These are phyloP conservation scores for Apotomis betuletana DNA, from an alignment of 2,888 invertebrate genomes.

Conservation along the genomic window DNA sequence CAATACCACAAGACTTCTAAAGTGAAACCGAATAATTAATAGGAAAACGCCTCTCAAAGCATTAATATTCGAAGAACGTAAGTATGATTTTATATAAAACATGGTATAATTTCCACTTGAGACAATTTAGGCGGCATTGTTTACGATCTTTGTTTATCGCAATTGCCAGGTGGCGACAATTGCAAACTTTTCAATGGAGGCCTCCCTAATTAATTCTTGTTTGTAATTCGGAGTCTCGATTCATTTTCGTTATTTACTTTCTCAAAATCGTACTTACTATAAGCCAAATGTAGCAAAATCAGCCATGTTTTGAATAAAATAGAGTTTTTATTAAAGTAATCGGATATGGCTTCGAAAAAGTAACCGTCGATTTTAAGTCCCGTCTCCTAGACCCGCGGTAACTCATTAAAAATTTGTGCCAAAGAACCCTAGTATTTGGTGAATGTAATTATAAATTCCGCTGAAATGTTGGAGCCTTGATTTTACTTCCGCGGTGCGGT, in stretches of 20 bases:
- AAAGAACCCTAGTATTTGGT: constrained; percentile 50
- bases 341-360: background rate
- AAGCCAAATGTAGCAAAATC: background rate
- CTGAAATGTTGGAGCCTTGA: constrained; percentile 44
- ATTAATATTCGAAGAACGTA: constrained; percentile 58
- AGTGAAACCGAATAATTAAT: constrained; percentile 28
- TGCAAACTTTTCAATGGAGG: constrained; percentile 63
- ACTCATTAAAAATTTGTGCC: constrained; percentile 64
- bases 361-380: constrained; percentile 48
- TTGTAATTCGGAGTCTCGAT: constrained; percentile 57
- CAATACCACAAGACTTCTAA: constrained; percentile 2
- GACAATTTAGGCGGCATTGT: constrained; percentile 58
- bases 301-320: background rate
- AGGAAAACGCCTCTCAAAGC: constrained; percentile 42
- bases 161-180: constrained; percentile 66
- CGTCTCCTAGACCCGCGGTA: constrained; percentile 49
- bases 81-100: constrained; percentile 53
- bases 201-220: constrained; percentile 67
- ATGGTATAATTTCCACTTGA: constrained; percentile 53
- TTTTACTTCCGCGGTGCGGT: constrained; percentile 48
- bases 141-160: constrained; percentile 54
- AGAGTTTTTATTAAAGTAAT: background rate
- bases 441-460: constrained; percentile 57
- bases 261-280: background rate
- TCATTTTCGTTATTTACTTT: constrained; percentile 43